Base-by-base conservation (phyloP, 92 coral and sea anemone genomes). In the Phenganax subtilis region DNA sequence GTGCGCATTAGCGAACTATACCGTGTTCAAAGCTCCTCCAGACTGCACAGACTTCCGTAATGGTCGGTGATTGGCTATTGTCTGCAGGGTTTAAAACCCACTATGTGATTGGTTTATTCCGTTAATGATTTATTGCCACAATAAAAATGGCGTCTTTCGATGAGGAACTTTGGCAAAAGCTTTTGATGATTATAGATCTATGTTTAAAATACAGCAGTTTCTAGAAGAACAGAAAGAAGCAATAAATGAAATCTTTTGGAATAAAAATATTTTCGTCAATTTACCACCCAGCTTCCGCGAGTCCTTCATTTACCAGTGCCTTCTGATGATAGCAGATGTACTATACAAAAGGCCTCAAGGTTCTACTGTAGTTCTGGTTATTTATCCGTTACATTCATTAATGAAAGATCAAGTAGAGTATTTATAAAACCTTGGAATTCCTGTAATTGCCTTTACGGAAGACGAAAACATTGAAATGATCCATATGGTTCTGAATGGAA, bases 321-420 rank as follows among this genome's bases (percentile, higher is more conserved):
- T 89, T 30, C 83, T 88, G 44, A 81, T 88, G 56, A 88, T 85
- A 16, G 84, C 90, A 1, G 89, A 89, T 62, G 85, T 66, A 53
- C 75, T 87, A 61, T 63, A 85, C 59, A 52, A 72, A 62, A 91
- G 76, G 80, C 90, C 90, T 52, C 81, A 86, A 29, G 90, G 86
- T 54, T 86, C 87, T 17, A 86, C 85, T 78, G 61, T 85, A 57
- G 29, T 84, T 27, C 84, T 88, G 8, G 96, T 89, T 10, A 89
- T 89, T 59, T 89, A 90, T 15, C 96, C 90, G 10, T 83, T 89
- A 37, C 81, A 64, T 62, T 86, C 90, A 16, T 85, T 88, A 37
- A 90, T 90, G 90, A 85, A 87, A 55, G 93, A 90, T 84, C 93
- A 90, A 60, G 83, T 83, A 8, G 64, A 68, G 7, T 58, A 72